phyloP scores from a whole-genome alignment of 2,888 invertebrate species.

The Patella pellucida region DNA sequence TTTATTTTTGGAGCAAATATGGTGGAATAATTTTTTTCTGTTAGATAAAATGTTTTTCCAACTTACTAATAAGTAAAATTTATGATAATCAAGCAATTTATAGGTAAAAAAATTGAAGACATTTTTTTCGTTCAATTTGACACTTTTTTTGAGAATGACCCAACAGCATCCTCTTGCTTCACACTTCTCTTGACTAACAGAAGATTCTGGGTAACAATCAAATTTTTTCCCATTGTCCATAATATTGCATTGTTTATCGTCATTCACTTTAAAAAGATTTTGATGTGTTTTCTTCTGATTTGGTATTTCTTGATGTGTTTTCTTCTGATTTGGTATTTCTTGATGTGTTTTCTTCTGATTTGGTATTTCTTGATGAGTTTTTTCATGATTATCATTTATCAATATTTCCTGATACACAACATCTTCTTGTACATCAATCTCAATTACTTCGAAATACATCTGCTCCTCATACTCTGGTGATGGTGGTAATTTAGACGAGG shows the following conservation, averaged over 20 bases:
- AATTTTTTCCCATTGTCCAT: slow-evolving; percentile 38
- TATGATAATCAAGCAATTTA: too few species aligned
- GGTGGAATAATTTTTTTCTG: too few species aligned
- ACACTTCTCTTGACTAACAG: slow-evolving; percentile 35
- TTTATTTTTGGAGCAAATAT: too few species aligned
- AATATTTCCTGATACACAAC: neutral
- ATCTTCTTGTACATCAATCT: neutral
- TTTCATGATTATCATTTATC: neutral
- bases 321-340: neutral
- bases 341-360: neutral
- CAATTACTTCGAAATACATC: neutral
- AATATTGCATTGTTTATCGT: slow-evolving; percentile 29
- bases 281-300: neutral
- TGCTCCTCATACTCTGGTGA: neutral
- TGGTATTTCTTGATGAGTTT: neutral
- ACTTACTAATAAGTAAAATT: too few species aligned
- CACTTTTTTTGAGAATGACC: too few species aligned
- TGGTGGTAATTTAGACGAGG: neutral
- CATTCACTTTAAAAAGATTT: neutral
- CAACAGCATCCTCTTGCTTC: slow-evolving; percentile 49
- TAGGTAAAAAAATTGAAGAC: too few species aligned
- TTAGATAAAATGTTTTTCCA: too few species aligned
- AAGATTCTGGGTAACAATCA: slow-evolving; percentile 52
- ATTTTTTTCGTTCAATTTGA: too few species aligned
- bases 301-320: neutral